These are phyloP conservation scores for Falco peregrinus DNA, from an alignment of 2,797 vertebrate genomes.

Conservation along the genomic window DNA sequence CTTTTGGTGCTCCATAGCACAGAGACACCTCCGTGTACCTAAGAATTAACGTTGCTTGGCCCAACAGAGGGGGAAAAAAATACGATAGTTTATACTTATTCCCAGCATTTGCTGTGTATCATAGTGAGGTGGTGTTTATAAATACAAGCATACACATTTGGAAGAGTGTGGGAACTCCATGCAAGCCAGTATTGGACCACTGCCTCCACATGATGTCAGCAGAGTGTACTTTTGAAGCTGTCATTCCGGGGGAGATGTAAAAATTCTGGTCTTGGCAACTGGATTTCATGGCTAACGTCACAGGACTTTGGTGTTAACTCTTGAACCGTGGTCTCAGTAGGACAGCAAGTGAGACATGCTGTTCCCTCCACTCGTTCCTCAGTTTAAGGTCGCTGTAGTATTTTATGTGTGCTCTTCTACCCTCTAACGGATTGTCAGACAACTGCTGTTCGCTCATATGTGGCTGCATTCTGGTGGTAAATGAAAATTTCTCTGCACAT, in stretches of 20 bases:
- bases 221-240: background rate
- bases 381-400: background rate
- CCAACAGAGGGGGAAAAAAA: background rate
- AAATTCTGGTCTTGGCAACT: background rate
- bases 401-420: background rate
- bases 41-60: background rate
- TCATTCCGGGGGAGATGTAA: background rate
- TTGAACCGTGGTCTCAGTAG: background rate
- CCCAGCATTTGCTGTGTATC: background rate
- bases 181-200: background rate
- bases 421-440: background rate
- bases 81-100: background rate
- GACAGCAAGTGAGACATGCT: background rate
- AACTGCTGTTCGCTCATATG: background rate
- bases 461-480: background rate
- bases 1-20: background rate
- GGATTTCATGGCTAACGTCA: background rate
- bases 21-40: background rate
- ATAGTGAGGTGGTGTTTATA: background rate
- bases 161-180: background rate
- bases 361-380: background rate
- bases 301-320: background rate
- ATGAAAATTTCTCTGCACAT: background rate
- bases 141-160: background rate
- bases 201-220: constrained; percentile 36